Percentiles rank a stretch among this genome's conserved stretches.
Evolutionary conservation across 2,113 vertebrate species (phyloP).

Genomic region (Heterotis niloticus): DNA sequence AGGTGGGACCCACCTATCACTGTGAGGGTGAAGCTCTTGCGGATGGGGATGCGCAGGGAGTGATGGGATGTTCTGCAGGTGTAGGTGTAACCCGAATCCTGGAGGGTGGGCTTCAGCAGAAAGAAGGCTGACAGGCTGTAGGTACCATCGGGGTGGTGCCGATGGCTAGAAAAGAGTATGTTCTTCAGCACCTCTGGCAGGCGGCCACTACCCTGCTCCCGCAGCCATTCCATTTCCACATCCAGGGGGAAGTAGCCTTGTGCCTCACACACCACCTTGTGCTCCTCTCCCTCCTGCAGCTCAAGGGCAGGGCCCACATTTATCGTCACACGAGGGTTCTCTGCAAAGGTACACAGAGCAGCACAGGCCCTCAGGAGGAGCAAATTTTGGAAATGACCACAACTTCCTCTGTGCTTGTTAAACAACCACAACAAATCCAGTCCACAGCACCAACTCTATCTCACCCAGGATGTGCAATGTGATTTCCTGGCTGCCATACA

Average conservation of each 20-base stretch:
- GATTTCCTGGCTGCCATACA: slow-evolving; percentile 46
- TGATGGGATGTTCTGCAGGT: slow-evolving; percentile 64
- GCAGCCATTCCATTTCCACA: slow-evolving; percentile 58
- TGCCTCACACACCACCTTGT: slow-evolving; percentile 59
- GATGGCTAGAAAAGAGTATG: slow-evolving; percentile 62
- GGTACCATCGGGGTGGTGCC: slow-evolving; percentile 56
- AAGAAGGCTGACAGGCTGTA: slow-evolving; percentile 64
- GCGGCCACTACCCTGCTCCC: slow-evolving; percentile 30
- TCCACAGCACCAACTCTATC: slow-evolving; percentile 6
- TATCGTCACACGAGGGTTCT: slow-evolving; percentile 58
- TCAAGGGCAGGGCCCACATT: slow-evolving; percentile 41
- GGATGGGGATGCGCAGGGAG: slow-evolving; percentile 57
- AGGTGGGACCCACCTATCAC: slow-evolving; percentile 54
- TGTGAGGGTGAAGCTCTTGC: slow-evolving; percentile 57
- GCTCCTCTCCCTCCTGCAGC: slow-evolving; percentile 50
- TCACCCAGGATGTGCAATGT: slow-evolving; percentile 60
- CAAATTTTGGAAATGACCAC: background rate
- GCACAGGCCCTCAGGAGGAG: background rate
- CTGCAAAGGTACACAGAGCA: slow-evolving; percentile 40
- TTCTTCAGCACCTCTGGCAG: slow-evolving; percentile 51
- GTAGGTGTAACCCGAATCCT: slow-evolving; percentile 49
- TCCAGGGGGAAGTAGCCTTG: slow-evolving; percentile 64
- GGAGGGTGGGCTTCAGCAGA: slow-evolving; percentile 50
- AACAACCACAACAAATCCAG: background rate
- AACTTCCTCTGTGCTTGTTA: background rate